phyloP scores from a whole-genome alignment of 2,113 vertebrate species.

The Blennius ocellaris region DNA sequence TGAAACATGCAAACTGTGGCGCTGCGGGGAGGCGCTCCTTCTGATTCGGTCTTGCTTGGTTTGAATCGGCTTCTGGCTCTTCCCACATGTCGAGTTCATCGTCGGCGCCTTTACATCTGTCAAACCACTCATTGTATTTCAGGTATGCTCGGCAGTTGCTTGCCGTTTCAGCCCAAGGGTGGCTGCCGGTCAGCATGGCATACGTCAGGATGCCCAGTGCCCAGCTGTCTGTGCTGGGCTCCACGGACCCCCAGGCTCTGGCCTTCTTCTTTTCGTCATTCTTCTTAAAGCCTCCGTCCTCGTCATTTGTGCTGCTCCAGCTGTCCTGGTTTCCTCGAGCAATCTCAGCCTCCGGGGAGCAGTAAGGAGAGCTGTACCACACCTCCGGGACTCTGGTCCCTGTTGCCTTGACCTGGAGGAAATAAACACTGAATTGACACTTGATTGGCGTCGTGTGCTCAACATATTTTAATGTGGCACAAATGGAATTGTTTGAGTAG shows the following conservation, averaged over 20 bases:
- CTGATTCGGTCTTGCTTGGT: background rate
- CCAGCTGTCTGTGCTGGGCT: slow-evolving; percentile 88
- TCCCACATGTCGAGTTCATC: slow-evolving; percentile 53
- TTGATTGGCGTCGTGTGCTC: no score
- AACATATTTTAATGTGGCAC: no score
- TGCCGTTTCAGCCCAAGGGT: slow-evolving; percentile 86
- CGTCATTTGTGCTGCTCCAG: slow-evolving; percentile 11
- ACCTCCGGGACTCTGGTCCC: slow-evolving; percentile 83
- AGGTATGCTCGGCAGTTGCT: slow-evolving; percentile 81
- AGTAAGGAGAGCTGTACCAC: slow-evolving; percentile 85
- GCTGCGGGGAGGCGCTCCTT: slow-evolving; percentile 46
- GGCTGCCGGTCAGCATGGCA: slow-evolving; percentile 84
- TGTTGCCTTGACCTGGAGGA: slow-evolving; percentile 75
- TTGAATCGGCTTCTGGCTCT: background rate
- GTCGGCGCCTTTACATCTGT: slow-evolving; percentile 5
- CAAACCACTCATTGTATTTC: slow-evolving; percentile 84
- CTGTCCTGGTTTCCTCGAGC: slow-evolving; percentile 57
- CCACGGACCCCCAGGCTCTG: slow-evolving; percentile 74
- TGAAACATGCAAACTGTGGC: slow-evolving; percentile 79
- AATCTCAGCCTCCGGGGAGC: slow-evolving; percentile 85
- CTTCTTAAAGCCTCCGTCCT: background rate
- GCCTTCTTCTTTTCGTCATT: slow-evolving; percentile 39
- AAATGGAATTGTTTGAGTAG: no score
- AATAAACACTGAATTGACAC: no score
- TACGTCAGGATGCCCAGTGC: slow-evolving; percentile 89